Conservation (phyloP, 1,140 invertebrate species). For the Lucilia cuprina region DNA sequence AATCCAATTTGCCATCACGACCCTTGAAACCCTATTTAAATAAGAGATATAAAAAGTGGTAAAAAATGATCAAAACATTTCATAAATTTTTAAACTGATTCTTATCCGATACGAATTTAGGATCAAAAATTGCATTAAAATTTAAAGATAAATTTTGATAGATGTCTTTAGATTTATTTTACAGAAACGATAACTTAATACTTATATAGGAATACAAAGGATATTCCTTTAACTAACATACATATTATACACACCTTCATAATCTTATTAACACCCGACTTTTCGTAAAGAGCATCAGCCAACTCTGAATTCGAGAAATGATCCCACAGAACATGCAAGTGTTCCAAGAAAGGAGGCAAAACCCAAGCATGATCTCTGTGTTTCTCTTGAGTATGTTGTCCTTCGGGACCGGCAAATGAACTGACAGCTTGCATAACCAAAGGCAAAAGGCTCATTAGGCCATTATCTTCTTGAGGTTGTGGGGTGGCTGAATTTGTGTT, state of each 20-base stretch:
- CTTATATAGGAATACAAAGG: no score
- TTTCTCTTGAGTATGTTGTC: constrained; percentile 66
- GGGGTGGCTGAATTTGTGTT: background rate
- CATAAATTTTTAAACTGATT: no score
- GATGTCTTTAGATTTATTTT: no score
- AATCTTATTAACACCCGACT: constrained; percentile 73
- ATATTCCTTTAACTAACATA: background rate
- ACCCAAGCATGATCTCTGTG: constrained; percentile 75
- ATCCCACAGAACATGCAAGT: constrained; percentile 77
- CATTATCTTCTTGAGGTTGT: constrained; percentile 51
- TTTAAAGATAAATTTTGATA: background rate
- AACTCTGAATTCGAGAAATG: constrained; percentile 80
- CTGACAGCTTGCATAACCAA: constrained; percentile 70
- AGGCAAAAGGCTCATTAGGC: constrained; percentile 71
- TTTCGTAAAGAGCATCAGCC: constrained; percentile 75
- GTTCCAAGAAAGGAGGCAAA: constrained; percentile 77
- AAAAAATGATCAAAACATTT: no score
- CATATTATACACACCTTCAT: constrained; percentile 61
- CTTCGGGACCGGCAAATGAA: constrained; percentile 65
- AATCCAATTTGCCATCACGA: constrained; percentile 72
- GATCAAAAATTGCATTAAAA: no score
- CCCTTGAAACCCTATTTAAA: constrained; percentile 70
- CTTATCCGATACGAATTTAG: no score
- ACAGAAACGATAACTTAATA: no score
- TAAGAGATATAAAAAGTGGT: no score